Evolutionary conservation across 2,888 invertebrate genomes (phyloP).

Genomic region (Eupithecia dodoneata): DNA sequence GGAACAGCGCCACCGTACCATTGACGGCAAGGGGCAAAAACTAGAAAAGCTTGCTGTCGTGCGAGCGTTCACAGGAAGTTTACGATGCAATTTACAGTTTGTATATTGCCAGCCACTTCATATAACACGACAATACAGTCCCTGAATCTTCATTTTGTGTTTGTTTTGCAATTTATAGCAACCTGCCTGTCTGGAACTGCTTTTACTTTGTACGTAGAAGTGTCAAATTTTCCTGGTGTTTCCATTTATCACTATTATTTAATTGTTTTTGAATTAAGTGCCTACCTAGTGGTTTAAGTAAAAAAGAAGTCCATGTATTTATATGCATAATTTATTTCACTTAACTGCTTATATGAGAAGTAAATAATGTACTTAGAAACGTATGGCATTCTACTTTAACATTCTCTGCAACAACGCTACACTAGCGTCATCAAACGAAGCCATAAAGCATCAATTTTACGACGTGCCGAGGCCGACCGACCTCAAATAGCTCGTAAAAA

Average conservation of each 20-base stretch:
- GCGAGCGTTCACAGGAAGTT: constrained; percentile 65
- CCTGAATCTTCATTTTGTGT: constrained; percentile 61
- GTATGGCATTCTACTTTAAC: not conserved
- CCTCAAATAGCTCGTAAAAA: constrained; percentile 78
- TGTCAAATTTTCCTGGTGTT: not conserved
- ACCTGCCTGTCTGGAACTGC: constrained; percentile 44
- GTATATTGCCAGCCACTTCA: constrained; percentile 77
- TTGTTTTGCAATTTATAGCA: constrained; percentile 51
- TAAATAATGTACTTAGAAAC: not conserved
- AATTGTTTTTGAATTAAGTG: not conserved
- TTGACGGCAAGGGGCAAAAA: constrained; percentile 55
- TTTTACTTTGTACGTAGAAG: not conserved
- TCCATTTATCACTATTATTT: not conserved
- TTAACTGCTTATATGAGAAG: not conserved
- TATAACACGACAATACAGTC: constrained; percentile 73
- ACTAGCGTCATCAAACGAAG: constrained; percentile 78
- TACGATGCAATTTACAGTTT: constrained; percentile 79
- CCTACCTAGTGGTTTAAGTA: no score
- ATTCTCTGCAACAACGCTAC: constrained; percentile 60
- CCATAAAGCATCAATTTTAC: constrained; percentile 78
- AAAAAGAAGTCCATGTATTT: not conserved
- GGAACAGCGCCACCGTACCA: constrained; percentile 47
- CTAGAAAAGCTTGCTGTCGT: constrained; percentile 44
- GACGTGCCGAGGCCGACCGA: constrained; percentile 75
- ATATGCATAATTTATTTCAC: not conserved